Evolutionary conservation across 2,797 vertebrate species (phyloP).

Genomic region (Mormyrus hasselquistii): DNA sequence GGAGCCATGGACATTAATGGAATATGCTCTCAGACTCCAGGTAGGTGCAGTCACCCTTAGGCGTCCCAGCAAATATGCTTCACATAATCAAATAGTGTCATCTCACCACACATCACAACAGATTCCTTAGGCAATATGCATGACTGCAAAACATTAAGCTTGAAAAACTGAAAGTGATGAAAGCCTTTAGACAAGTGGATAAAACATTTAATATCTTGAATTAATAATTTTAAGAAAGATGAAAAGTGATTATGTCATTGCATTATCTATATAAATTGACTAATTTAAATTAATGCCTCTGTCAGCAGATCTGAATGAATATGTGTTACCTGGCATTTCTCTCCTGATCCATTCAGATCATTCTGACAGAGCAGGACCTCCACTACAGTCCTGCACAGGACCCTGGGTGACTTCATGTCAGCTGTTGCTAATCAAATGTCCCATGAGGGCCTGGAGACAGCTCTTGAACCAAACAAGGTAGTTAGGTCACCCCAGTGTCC

Average conservation of each 20-base stretch:
- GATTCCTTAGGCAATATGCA: not conserved
- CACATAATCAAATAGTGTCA: not conserved
- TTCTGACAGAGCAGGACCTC: not conserved
- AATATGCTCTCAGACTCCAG: not conserved
- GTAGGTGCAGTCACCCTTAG: not conserved
- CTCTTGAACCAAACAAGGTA: not conserved
- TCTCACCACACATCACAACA: not conserved
- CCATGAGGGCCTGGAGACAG: not conserved
- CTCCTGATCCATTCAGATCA: not conserved
- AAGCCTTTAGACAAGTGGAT: not conserved
- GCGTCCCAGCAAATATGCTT: not conserved
- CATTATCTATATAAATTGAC: not conserved
- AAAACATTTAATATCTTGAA: not conserved
- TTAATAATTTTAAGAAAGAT: not conserved
- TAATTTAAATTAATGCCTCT: not conserved
- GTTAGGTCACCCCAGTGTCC: not conserved
- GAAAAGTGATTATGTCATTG: not conserved
- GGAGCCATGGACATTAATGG: not conserved
- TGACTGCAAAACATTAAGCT: not conserved
- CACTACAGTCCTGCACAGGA: not conserved
- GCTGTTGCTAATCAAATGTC: too few relatives aligned
- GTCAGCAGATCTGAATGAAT: not conserved
- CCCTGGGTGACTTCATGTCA: not conserved
- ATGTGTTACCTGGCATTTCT: not conserved
- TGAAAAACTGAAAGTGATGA: not conserved